These are phyloP conservation scores for Drosophila littoralis DNA, from an alignment of 1,140 invertebrate species.

Conservation along the genomic window DNA sequence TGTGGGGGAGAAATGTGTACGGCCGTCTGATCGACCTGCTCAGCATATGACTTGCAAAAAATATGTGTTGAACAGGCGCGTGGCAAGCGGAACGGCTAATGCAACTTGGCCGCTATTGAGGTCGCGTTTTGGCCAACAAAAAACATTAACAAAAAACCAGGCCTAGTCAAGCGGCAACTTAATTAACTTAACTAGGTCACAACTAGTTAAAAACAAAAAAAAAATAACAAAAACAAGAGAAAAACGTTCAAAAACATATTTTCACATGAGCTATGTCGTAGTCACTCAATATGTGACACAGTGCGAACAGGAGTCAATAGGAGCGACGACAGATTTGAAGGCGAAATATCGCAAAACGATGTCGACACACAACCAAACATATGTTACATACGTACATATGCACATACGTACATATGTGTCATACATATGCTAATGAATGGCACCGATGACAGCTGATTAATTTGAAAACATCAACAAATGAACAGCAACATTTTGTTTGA, in stretches of 20 bases:
- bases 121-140: background rate
- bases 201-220: background rate
- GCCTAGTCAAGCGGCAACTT: background rate
- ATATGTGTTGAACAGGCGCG: background rate
- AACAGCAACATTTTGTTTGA: conserved; percentile 8
- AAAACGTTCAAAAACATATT: background rate
- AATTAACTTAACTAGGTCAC: conserved; percentile 12
- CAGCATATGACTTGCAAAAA: background rate
- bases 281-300: background rate
- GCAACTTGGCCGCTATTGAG: conserved; percentile 4
- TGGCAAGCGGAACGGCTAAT: background rate
- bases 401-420: background rate
- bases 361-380: background rate
- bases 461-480: conserved; percentile 11
- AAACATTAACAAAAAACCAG: background rate
- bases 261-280: background rate
- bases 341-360: conserved; percentile 1
- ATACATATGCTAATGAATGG: background rate
- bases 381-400: background rate
- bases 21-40: conserved; percentile 6
- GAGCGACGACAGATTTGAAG: background rate
- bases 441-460: conserved; percentile 29
- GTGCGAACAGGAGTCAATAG: background rate
- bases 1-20: background rate
- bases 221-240: too few species aligned